Conservation (phyloP, 2,888 invertebrate species). For the Scaptomyza tumidula region DNA sequence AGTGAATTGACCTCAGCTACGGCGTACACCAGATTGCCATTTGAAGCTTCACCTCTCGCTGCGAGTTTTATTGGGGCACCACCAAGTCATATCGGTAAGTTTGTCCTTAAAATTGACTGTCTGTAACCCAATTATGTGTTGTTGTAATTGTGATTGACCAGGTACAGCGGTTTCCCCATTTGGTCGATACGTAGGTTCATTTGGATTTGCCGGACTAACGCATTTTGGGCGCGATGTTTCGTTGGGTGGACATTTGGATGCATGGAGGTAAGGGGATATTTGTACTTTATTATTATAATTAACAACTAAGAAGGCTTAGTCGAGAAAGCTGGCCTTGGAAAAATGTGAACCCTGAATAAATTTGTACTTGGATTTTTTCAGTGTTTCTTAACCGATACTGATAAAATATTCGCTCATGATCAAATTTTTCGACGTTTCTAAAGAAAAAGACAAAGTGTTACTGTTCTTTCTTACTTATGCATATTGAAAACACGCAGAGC, state of each 20-base stretch:
- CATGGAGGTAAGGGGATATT: slow-evolving; percentile 87
- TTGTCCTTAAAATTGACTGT: background rate
- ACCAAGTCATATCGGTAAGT: slow-evolving; percentile 89
- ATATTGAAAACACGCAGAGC: no score
- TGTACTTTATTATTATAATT: background rate
- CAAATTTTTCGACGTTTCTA: no score
- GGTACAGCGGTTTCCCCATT: slow-evolving; percentile 91
- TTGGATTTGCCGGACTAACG: slow-evolving; percentile 89
- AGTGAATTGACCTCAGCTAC: slow-evolving; percentile 86
- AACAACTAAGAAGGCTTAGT: background rate
- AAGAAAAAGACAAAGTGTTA: no score
- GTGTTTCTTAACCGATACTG: no score
- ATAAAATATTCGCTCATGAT: no score
- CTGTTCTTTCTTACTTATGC: no score
- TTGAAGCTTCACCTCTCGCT: slow-evolving; percentile 88
- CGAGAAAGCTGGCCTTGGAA: background rate
- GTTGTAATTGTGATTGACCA: slow-evolving; percentile 51
- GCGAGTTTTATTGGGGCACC: slow-evolving; percentile 88
- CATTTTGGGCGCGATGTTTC: slow-evolving; percentile 88
- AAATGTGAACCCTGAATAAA: background rate
- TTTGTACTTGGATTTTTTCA: no score
- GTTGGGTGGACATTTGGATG: slow-evolving; percentile 86
- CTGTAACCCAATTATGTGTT: background rate
- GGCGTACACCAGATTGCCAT: slow-evolving; percentile 85
- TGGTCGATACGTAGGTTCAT: slow-evolving; percentile 90